These are phyloP conservation scores for Drosophila bipectinata DNA, from an alignment of 1,140 invertebrate genomes.

Conservation along the genomic window DNA sequence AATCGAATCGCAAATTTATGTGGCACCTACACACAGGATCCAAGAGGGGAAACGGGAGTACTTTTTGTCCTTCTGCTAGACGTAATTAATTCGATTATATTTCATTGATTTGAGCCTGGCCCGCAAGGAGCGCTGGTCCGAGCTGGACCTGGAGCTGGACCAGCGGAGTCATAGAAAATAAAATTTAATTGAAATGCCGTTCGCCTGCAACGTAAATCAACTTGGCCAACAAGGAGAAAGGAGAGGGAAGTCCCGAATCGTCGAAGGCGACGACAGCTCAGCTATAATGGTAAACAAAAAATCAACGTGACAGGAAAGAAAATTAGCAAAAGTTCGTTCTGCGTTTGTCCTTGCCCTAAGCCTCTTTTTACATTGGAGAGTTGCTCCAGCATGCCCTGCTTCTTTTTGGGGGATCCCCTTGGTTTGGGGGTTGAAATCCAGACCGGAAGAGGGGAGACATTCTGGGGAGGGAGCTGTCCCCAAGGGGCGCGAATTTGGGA, in stretches of 20 bases:
- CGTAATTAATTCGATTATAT: constrained; percentile 83
- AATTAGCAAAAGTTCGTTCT: constrained; percentile 77
- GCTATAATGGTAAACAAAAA: constrained; percentile 82
- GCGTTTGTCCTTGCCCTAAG: constrained; percentile 55
- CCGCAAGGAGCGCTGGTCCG: constrained; percentile 7
- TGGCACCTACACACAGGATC: constrained; percentile 51
- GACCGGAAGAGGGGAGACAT: constrained; percentile 2
- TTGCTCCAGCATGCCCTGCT: constrained; percentile 11
- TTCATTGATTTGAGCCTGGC: constrained; percentile 77
- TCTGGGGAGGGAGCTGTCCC: constrained; percentile 20
- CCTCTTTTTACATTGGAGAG: constrained; percentile 64
- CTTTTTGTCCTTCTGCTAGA: constrained; percentile 49
- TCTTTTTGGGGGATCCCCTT: neutral
- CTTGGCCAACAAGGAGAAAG: constrained; percentile 38
- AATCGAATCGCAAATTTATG: constrained; percentile 79
- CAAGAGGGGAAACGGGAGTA: constrained; percentile 4
- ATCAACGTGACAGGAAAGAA: constrained; percentile 82
- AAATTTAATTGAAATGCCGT: constrained; percentile 83
- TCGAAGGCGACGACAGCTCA: constrained; percentile 67
- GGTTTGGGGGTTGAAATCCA: neutral
- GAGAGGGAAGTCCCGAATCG: neutral
- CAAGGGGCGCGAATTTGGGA: constrained; percentile 71
- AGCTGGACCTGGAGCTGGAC: constrained; percentile 11
- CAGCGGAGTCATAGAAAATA: constrained; percentile 67
- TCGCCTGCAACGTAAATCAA: constrained; percentile 76